These are phyloP conservation scores for Globodera rostochiensis DNA, from an alignment of 1,140 invertebrate species.

Conservation along the genomic window DNA sequence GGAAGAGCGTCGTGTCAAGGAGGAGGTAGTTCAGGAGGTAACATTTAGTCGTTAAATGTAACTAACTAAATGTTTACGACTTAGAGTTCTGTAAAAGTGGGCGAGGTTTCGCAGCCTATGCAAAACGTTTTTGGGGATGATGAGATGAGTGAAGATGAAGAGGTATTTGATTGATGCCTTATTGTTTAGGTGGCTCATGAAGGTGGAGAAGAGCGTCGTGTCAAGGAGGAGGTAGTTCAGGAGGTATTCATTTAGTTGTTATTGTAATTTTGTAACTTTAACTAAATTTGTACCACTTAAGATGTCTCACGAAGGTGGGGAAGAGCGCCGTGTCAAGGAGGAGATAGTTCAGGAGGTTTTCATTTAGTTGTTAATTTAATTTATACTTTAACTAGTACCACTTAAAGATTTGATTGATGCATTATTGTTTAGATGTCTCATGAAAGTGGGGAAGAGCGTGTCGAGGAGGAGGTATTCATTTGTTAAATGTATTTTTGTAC, in stretches of 20 bases:
- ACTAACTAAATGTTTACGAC: neutral
- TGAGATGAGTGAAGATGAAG: neutral
- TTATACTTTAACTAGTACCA: too few species aligned
- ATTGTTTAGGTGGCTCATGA: neutral
- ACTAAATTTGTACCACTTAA: neutral
- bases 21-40: neutral
- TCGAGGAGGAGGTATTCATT: too few species aligned
- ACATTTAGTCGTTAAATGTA: neutral
- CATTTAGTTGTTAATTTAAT: too few species aligned
- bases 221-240: neutral
- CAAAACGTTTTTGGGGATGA: neutral
- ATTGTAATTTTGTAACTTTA: too few species aligned
- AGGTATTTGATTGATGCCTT: neutral
- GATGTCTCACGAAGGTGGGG: neutral
- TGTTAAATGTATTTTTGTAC: too few species aligned
- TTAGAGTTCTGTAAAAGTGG: neutral
- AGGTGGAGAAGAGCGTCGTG: neutral
- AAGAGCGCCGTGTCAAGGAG: too few species aligned
- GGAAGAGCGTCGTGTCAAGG: neutral
- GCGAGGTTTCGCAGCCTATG: neutral
- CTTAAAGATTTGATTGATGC: too few species aligned
- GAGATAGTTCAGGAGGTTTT: too few species aligned
- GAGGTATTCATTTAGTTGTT: neutral
- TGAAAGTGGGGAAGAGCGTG: too few species aligned
- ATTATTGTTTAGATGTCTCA: too few species aligned